These are phyloP conservation scores for Litocranius walleri DNA, from an alignment of 2,113 vertebrate genomes.

Conservation along the genomic window DNA sequence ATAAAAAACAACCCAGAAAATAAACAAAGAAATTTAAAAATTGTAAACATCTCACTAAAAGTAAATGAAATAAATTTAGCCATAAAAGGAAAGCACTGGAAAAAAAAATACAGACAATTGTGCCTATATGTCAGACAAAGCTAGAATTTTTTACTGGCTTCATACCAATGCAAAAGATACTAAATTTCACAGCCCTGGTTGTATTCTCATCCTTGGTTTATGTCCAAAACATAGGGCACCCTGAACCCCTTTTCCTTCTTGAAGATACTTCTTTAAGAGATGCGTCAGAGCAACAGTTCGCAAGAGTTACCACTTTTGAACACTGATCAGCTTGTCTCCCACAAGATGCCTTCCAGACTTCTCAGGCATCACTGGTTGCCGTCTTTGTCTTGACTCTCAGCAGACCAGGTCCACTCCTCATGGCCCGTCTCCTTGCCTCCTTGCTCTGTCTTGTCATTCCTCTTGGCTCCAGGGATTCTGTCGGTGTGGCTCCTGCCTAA, in stretches of 20 bases:
- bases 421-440: background rate
- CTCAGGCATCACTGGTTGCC: fast-evolving
- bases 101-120: background rate
- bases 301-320: background rate
- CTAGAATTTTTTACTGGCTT: background rate
- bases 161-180: background rate
- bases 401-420: fast-evolving
- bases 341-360: background rate
- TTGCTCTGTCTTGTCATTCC: no score
- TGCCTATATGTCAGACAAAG: background rate
- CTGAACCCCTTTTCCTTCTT: background rate
- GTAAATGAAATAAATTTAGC: conserved; percentile 4
- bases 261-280: background rate
- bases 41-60: background rate
- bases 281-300: background rate
- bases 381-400: fast-evolving
- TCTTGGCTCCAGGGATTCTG: background rate
- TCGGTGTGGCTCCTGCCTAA: background rate
- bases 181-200: background rate
- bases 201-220: background rate
- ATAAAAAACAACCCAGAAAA: background rate
- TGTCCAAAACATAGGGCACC: background rate
- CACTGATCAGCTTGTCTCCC: background rate
- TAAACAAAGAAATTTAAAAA: background rate
- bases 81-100: background rate